A percentile compares a stretch with the other conserved stretches of the same genome.
These are phyloP conservation scores for Trichonephila inaurata DNA, from an alignment of 1,140 invertebrate genomes.

Conservation along the genomic window DNA sequence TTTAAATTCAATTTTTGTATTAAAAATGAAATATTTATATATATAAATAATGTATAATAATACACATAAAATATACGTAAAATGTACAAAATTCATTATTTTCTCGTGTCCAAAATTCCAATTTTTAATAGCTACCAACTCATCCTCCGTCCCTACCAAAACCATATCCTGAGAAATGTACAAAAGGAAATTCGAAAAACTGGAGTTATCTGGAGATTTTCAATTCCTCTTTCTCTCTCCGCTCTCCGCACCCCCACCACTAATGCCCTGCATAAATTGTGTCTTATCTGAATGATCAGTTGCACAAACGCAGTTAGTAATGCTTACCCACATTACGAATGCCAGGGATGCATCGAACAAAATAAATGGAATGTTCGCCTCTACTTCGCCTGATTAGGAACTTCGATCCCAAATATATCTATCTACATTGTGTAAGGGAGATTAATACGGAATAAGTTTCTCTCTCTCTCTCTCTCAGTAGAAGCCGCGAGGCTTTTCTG, in stretches of 20 bases:
- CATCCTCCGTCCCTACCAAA: not conserved
- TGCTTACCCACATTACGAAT: conserved; percentile 67
- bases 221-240: not conserved
- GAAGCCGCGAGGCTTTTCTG: not conserved
- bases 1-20: too few relatives aligned
- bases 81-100: too few relatives aligned
- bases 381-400: conserved; percentile 74
- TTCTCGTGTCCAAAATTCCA: not conserved
- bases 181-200: conserved; percentile 21
- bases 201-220: conserved; percentile 8
- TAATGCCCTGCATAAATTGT: conserved; percentile 73
- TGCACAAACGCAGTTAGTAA: conserved; percentile 57
- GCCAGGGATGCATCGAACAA: conserved; percentile 73
- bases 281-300: conserved; percentile 71
- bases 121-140: not conserved
- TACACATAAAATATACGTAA: too few relatives aligned
- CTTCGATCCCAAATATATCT: conserved; percentile 61
- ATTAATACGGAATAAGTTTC: conserved; percentile 70
- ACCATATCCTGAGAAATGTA: not conserved
- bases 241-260: not conserved
- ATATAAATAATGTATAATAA: too few relatives aligned
- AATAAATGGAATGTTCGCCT: conserved; percentile 74
- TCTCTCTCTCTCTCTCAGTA: not conserved
- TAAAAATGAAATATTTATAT: too few relatives aligned
- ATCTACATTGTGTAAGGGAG: conserved; percentile 70